Evolutionary conservation across 2,113 vertebrate species (phyloP).

Genomic region (Amazona vittata): DNA sequence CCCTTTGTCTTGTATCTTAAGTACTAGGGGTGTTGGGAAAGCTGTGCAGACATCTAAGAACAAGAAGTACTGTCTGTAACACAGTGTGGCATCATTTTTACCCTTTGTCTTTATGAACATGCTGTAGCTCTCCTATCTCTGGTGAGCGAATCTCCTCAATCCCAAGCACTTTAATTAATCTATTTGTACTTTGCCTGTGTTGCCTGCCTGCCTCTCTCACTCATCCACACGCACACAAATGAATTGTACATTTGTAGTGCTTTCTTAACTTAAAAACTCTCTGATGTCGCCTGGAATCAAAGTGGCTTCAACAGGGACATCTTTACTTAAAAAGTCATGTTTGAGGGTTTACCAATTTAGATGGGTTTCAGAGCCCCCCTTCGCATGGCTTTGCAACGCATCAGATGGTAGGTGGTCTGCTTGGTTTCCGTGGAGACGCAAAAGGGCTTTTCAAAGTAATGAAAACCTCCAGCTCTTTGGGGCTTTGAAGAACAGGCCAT

Average conservation of each 20-base stretch:
- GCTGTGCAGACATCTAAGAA: slow-evolving; percentile 38
- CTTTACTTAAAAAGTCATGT: slow-evolving; percentile 69
- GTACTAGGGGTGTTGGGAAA: not conserved
- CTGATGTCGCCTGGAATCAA: slow-evolving; percentile 59
- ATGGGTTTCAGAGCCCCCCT: slow-evolving; percentile 35
- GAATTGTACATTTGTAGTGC: slow-evolving; percentile 44
- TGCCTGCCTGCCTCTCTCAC: slow-evolving; percentile 2
- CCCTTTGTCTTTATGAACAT: slow-evolving; percentile 48
- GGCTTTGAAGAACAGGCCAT: slow-evolving; percentile 11
- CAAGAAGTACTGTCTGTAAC: slow-evolving; percentile 52
- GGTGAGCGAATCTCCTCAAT: slow-evolving; percentile 41
- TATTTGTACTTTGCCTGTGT: slow-evolving; percentile 62
- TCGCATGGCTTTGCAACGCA: slow-evolving; percentile 19
- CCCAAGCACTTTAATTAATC: slow-evolving; percentile 67
- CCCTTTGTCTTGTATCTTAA: slow-evolving; percentile 22
- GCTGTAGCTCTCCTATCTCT: slow-evolving; percentile 43
- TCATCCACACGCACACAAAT: not conserved
- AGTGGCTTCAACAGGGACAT: slow-evolving; percentile 45
- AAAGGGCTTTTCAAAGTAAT: slow-evolving; percentile 49
- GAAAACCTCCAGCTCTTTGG: slow-evolving; percentile 22
- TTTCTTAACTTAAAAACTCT: slow-evolving; percentile 47
- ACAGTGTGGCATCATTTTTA: slow-evolving; percentile 46
- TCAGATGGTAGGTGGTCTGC: slow-evolving; percentile 64
- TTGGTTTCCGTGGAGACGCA: slow-evolving; percentile 70
- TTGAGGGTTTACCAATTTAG: slow-evolving; percentile 62